Conservation (phyloP, 2,797 vertebrate genomes). For the Cygnus olor region DNA sequence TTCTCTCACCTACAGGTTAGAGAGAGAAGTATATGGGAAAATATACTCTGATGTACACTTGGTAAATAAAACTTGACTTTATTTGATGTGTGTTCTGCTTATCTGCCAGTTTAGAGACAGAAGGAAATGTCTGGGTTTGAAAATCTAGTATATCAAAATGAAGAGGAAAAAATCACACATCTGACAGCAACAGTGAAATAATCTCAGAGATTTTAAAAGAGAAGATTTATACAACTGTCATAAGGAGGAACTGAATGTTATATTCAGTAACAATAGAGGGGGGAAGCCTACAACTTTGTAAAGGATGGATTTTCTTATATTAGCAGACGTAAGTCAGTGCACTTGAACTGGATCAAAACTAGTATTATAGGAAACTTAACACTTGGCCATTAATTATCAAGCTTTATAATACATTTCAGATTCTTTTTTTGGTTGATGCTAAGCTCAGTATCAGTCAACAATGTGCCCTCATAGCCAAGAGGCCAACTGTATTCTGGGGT, state of each 20-base stretch:
- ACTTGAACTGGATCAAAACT: background rate
- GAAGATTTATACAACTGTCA: background rate
- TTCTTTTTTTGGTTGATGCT: background rate
- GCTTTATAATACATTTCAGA: background rate
- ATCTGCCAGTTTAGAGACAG: background rate
- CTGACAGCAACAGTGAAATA: background rate
- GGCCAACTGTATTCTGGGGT: background rate
- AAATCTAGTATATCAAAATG: background rate
- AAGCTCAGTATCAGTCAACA: background rate
- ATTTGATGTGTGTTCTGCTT: background rate
- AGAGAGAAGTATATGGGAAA: background rate
- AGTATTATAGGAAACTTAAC: background rate
- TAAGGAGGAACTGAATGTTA: background rate
- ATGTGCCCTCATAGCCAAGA: background rate
- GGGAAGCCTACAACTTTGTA: background rate
- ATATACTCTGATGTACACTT: background rate
- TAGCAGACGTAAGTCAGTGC: background rate
- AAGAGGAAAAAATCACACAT: background rate
- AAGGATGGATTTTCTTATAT: background rate
- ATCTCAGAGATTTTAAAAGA: background rate
- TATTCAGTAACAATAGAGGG: background rate
- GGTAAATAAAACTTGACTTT: background rate
- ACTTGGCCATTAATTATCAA: background rate
- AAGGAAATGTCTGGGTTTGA: background rate
- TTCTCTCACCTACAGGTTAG: background rate